Base-by-base conservation (phyloP, 1,140 invertebrate genomes). In the Leptinotarsa texana region DNA sequence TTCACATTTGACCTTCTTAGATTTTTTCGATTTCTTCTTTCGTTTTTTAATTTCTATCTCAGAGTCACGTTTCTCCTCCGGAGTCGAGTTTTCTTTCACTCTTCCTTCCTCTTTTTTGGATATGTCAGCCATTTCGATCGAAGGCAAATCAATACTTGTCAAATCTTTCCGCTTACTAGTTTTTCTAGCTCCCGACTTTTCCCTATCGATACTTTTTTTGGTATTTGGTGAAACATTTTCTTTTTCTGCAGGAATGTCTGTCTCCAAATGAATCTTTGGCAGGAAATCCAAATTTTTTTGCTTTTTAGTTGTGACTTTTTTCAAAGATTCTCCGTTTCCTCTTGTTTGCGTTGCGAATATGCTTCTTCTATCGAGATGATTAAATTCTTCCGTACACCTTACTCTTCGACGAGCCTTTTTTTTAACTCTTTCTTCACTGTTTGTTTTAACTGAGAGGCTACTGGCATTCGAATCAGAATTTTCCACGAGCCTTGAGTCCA, bases 41-140 rank as follows among this genome's bases (percentile, higher is more conserved):
- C 17, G 51, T n/a, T 57, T 57, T n/a, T 48, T 68, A 18, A 68
- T 42, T n/a, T 68, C 66, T 42, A 68, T 15, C 42, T 68, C 66
- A 42, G 66, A 68, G 18, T 68, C 66, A 13, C 66, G 27, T 33
- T 68, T 33, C 24, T 68, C 66, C 42, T 68, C 66, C 13, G 24
- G 24, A 42, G 66, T 47, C 11, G 66, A 68, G 17, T 21, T 62
- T 62, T 21, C 61, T 3, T 62, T 62, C 61, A 17, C 2, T 62
- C 3, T 62, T 21, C 61, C 61, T 8, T 21, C 21, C 61, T 62
- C 17, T 21, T 62, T 4, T 13, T 62, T 21, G 21, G 61, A 18
- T n/a, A 21, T 15, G 21, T 62, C 61, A 62, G 17, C 21, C 21
- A 18, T 8, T 13, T 62, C 61, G 13, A 62, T 62, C 21, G 17